Base-by-base conservation (phyloP, 2,888 invertebrate species). In the Mechanitis messenoides region DNA sequence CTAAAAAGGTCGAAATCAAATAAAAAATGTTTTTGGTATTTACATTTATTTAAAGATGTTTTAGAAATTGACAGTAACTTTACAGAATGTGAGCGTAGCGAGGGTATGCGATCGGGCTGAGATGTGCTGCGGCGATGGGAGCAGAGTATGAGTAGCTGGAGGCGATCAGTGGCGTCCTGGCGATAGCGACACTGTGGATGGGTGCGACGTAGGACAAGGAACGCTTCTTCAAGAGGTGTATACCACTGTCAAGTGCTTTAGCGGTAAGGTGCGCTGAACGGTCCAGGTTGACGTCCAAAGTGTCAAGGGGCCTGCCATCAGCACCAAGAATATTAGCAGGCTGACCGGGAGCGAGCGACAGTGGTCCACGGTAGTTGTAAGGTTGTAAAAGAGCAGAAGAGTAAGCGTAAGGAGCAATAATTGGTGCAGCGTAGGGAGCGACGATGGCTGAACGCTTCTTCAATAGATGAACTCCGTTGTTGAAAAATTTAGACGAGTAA, bases 231-330 rank as follows among this genome's bases (percentile, higher is more conserved):
- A 76, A 61, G 38, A 72, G 61, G 68, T 85, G 86, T 53, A 81
- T 61, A 31, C 81, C 80, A 54, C 72, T 73, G 33, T 75, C 75
- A 28, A 83, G 69, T 1, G 84, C 83, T 72, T 87, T 87, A 11
- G 88, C 85, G 53, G 84, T 81, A 70, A 75, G 72, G 73, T 88
- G 89, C 2, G 84, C 85, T 33, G 85, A 79, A 68, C 85, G 86
- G 77, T 88, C 87, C 75, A 85, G 65, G 78, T 88, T 88, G 45
- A 89, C 89, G 56, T 86, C 87, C 70, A 87, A 69, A 55, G 89
- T 89, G 70, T 88, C 88, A 57, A 89, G 74, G 6, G 89, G 89
- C 73, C 86, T 82, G 77, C 90, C 87, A 69, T 86, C 87, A 38
- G 87, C 81, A 3, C 74, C 86, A 61, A 87, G 72, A 64, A 89